Conservation (phyloP, 2,888 invertebrate genomes). For the Coremacera marginata region DNA sequence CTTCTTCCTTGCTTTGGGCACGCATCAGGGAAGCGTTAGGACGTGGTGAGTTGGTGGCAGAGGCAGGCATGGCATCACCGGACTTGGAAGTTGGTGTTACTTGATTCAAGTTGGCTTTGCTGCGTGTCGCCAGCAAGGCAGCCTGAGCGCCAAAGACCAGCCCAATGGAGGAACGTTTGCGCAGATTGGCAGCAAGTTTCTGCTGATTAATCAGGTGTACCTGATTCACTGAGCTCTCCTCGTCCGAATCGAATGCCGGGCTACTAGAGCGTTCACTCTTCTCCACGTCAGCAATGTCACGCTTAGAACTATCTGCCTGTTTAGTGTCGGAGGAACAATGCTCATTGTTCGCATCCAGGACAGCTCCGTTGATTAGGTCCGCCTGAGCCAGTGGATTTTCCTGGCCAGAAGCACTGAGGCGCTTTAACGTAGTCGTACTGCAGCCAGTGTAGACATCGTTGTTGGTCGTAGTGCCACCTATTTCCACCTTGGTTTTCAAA, state of each 20-base stretch:
- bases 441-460: conserved; percentile 41
- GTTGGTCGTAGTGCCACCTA: conserved; percentile 47
- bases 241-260: conserved; percentile 94
- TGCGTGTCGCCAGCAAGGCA: conserved; percentile 66
- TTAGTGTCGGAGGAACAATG: conserved; percentile 60
- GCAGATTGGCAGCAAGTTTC: conserved; percentile 62
- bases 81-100: conserved; percentile 63
- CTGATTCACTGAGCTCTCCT: conserved; percentile 80
- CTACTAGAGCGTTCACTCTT: conserved; percentile 90
- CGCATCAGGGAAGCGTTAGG: conserved; percentile 51
- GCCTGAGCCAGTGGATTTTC: conserved; percentile 60
- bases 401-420: conserved; percentile 60
- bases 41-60: conserved; percentile 47
- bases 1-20: conserved; percentile 65
- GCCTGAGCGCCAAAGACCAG: conserved; percentile 68
- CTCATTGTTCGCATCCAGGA: conserved; percentile 41
- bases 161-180: conserved; percentile 69
- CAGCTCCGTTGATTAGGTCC: conserved; percentile 54
- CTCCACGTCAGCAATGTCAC: conserved; percentile 72
- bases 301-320: conserved; percentile 56
- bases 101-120: conserved; percentile 64
- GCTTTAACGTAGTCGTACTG: conserved; percentile 58
- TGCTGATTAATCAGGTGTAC: conserved; percentile 67
- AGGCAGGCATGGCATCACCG: conserved; percentile 58
- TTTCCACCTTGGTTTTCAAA: conserved; percentile 60